These are phyloP conservation scores for Steatocranus sp. DNA, from an alignment of 2,797 vertebrate species.

Conservation along the genomic window DNA sequence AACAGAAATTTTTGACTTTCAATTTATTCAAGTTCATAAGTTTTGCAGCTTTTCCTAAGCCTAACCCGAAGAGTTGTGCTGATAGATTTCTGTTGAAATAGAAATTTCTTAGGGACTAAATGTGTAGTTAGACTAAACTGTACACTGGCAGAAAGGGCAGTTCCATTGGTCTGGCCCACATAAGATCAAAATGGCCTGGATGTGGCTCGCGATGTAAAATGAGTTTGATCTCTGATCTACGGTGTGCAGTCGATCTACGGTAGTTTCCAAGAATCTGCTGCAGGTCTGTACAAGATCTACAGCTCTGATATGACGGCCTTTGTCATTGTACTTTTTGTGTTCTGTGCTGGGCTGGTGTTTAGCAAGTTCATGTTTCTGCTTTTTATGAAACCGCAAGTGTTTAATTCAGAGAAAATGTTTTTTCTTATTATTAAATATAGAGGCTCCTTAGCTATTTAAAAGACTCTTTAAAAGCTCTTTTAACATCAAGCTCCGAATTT, in stretches of 20 bases:
- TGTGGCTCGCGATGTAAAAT: not conserved
- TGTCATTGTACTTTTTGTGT: not conserved
- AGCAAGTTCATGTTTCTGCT: not conserved
- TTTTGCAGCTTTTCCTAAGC: not conserved
- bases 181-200: not conserved
- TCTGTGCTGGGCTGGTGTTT: not conserved
- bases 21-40: not conserved
- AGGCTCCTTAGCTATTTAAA: not conserved
- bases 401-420: not conserved
- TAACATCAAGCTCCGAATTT: not conserved
- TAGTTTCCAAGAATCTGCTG: not conserved
- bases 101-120: fast-evolving
- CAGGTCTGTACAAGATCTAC: not conserved
- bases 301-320: not conserved
- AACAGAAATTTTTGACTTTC: not conserved
- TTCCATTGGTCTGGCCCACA: fast-evolving
- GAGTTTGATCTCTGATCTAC: not conserved
- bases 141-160: not conserved
- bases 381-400: not conserved
- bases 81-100: not conserved
- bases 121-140: not conserved
- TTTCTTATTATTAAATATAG: not conserved
- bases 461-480: not conserved
- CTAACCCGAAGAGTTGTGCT: fast-evolving
- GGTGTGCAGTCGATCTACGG: not conserved